Evolutionary conservation across 2,797 vertebrate species (phyloP), one percentile per base, ranked within the genome.

Genomic region (Selene dorsalis): DNA sequence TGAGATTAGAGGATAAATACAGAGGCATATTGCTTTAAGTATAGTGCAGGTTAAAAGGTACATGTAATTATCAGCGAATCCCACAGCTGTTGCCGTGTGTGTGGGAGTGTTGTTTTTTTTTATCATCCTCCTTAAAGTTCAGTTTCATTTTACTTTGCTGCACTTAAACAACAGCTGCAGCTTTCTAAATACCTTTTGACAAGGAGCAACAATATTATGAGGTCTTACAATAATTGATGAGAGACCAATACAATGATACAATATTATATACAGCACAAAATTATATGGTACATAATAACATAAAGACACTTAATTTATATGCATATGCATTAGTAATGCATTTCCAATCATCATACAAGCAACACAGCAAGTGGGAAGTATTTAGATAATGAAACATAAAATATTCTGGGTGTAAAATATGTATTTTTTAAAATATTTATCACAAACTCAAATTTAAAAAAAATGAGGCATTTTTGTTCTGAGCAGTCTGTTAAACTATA

Each of bases 311-410:
- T 39, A 1, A 5, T 69, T 59, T 59, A 60, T 17, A 35, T 52
- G 6, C 22, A 6, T 5, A 17, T 24, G 4, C 5, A 59, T 30
- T 35, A 35, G 41, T 24, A 7, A 62, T 53, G 41, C 8, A 61
- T 65, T 28, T 57, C 6, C 45, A 22, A 64, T 73, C 38, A 64
- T 52, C 10, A 38, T 16, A 62, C 26, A 59, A 59, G n/a, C 55
- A 55, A 50, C 24, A 59, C 55, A 63, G 32, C 67, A 43, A 41
- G 43, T n/a, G 4, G 13, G 17, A 73, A 39, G 28, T 26, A 14
- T 30, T n/a, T 68, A 48, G 53, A 61, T 45, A 30, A 64, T 52
- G 22, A 55, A 63, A 64, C 30, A n/a, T 59, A 38, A 2, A 48
- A 24, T 52, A 24, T 41, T 35, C 32, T 35, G 32, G 32, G 32